Conservation (phyloP, 2,113 vertebrate genomes). For the Pungitius pungitius region DNA sequence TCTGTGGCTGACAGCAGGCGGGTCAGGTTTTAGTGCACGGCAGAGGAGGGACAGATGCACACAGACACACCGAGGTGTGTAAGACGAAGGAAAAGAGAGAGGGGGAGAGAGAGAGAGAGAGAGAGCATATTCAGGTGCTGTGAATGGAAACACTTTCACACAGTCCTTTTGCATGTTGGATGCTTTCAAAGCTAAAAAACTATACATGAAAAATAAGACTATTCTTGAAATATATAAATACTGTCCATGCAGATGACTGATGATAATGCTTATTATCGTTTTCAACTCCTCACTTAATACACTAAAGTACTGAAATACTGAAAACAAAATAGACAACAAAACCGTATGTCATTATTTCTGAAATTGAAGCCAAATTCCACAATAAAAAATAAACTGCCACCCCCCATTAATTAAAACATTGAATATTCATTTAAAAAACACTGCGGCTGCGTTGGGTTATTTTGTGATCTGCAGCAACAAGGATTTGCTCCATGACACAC, state of each 20-base stretch:
- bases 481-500: conserved; percentile 53
- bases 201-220: not conserved
- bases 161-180: not conserved
- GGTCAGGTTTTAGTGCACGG: conserved; percentile 61
- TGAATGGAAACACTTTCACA: not conserved
- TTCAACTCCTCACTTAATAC: conserved; percentile 8
- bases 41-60: conserved; percentile 45
- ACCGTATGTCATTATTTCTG: not conserved
- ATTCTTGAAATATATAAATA: not conserved
- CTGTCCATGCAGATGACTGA: not conserved
- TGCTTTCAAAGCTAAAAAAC: not conserved
- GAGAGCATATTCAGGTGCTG: conserved; percentile 3
- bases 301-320: not conserved
- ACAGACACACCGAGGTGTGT: conserved; percentile 25
- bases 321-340: not conserved
- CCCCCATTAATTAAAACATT: conserved; percentile 2
- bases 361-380: not conserved
- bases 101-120: not conserved
- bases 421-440: conserved; percentile 34
- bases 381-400: not conserved
- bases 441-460: conserved; percentile 14
- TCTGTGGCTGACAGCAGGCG: conserved; percentile 67
- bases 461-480: conserved; percentile 40
- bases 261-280: not conserved
- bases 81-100: not conserved